Evolutionary conservation across 2,113 vertebrate species (phyloP).

Genomic region (Nothoprocta pentlandii): DNA sequence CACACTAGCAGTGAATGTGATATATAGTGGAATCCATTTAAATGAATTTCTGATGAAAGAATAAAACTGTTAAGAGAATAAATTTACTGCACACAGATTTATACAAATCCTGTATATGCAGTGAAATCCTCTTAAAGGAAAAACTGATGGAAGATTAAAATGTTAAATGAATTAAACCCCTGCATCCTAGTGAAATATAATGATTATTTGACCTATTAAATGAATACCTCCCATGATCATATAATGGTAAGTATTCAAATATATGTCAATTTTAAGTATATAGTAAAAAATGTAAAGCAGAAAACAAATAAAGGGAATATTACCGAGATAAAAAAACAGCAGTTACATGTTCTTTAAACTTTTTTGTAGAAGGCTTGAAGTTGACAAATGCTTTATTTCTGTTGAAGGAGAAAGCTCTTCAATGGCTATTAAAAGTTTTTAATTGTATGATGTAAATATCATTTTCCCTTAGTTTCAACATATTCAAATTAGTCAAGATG

Average conservation of each 20-base stretch:
- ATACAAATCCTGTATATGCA: slow-evolving; percentile 80
- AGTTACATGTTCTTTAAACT: slow-evolving; percentile 44
- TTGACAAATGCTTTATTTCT: background rate
- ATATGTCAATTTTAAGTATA: slow-evolving; percentile 74
- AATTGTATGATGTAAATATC: background rate
- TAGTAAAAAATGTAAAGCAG: slow-evolving; percentile 66
- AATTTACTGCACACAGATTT: slow-evolving; percentile 82
- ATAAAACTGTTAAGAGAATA: slow-evolving; percentile 84
- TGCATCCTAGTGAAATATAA: slow-evolving; percentile 76
- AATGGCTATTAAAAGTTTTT: slow-evolving; percentile 1
- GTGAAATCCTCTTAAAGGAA: slow-evolving; percentile 81
- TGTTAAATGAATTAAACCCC: slow-evolving; percentile 81
- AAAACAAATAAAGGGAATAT: slow-evolving; percentile 60
- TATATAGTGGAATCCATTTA: slow-evolving; percentile 81
- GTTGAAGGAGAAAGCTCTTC: background rate
- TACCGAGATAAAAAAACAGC: slow-evolving; percentile 46
- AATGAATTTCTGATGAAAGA: slow-evolving; percentile 86
- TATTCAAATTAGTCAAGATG: background rate
- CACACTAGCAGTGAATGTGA: slow-evolving; percentile 76
- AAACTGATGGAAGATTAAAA: slow-evolving; percentile 83
- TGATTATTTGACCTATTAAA: slow-evolving; percentile 82
- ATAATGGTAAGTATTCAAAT: slow-evolving; percentile 65
- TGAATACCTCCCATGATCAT: slow-evolving; percentile 64
- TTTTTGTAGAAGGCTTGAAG: slow-evolving; percentile 31
- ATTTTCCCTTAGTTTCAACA: background rate